Base-by-base conservation (phyloP, 2,113 vertebrate species). In the Ranitomeya variabilis region DNA sequence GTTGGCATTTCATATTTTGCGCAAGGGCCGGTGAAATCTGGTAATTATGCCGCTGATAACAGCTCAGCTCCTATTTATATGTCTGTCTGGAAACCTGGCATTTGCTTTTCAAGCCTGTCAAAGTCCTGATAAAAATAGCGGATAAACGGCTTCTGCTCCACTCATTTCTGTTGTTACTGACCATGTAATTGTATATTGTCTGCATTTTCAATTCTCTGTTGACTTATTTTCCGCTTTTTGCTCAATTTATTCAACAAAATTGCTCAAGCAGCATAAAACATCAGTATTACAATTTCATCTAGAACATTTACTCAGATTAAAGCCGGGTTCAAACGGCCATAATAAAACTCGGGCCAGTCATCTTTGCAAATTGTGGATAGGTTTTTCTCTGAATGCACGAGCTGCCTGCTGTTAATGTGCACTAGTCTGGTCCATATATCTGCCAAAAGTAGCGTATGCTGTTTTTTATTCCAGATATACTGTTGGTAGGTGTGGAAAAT, bases 31-130 rank as follows among this genome's bases (percentile, higher is more conserved):
- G 13, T n/a, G 55, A 80, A 23, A 14, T 55, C 51, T 54, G 23
- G 54, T 18, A 59, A 80, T 80, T 26, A 80, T 31, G 54, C 55
- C 13, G 11, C 13, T 15, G 54, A 80, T 59, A 80, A 59, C 78
- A 7, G 78, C 54, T 57, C n/a, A 16, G 55, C 78, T 57, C n/a
- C 77, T 60, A 80, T 80, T 80, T 80, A 59, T 59, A 26, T 60
- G 14, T 60, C 55, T 80, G n/a, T 31, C 51, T 57, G 23, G 31
- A 79, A 80, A 59, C n/a, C n/a, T 31, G 55, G 14, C 23, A 80
- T 59, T 80, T 80, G 77, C n/a, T 57, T 57, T 80, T 80, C 78
- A 80, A 59, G 78, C 78, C 15, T 79, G 77, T 79, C 77, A 79
- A 57, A 57, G 14, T 55, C 1, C 13, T 31, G 21, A 80, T 59